phyloP scores from a whole-genome alignment of 2,113 vertebrate species.

The Thunnus thynnus region DNA sequence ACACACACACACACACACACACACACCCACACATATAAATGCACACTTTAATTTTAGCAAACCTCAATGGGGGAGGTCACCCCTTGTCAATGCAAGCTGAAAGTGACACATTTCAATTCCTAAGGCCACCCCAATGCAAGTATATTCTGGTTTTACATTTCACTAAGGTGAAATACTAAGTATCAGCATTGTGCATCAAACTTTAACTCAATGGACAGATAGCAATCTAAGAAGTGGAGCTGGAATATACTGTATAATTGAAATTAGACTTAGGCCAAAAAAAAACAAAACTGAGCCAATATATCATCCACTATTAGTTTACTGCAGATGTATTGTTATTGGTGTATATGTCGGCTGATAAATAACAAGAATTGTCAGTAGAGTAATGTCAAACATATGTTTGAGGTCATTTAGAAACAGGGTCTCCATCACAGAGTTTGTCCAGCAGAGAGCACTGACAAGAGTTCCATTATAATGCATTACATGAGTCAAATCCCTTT shows the following conservation, averaged over 20 bases:
- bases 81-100: not conserved
- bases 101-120: too few species aligned
- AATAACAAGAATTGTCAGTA: too few species aligned
- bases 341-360: too few species aligned
- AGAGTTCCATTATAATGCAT: too few species aligned
- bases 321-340: too few species aligned
- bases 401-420: too few species aligned
- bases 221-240: not conserved
- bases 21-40: not conserved
- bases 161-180: not conserved
- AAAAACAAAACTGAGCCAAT: not conserved
- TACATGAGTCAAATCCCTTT: not conserved
- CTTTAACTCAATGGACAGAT: too few species aligned
- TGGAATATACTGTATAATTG: not conserved
- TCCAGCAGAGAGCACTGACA: too few species aligned
- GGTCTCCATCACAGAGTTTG: too few species aligned
- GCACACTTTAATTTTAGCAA: constrained; percentile 22
- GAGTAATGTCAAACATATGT: too few species aligned
- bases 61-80: constrained; percentile 23
- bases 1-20: not conserved
- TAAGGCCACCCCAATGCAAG: too few species aligned
- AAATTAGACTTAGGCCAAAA: not conserved
- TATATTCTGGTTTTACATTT: too few species aligned
- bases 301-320: not conserved
- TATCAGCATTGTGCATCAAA: not conserved